Evolutionary conservation across 2,113 vertebrate genomes (phyloP).

Genomic region (Cheirogaleus medius): DNA sequence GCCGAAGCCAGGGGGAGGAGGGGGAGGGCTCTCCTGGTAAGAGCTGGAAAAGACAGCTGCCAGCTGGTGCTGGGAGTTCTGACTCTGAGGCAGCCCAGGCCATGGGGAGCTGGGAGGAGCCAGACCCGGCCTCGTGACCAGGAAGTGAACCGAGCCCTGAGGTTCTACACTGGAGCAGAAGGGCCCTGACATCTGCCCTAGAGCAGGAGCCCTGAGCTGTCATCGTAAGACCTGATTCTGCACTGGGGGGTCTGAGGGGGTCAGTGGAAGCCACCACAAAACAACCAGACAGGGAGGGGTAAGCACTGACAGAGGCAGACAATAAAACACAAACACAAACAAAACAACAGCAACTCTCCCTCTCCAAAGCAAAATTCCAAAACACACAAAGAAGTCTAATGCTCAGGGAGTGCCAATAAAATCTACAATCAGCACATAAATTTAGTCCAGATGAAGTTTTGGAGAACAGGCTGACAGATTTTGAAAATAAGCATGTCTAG

Average conservation of each 20-base stretch:
- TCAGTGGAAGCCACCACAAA: neutral
- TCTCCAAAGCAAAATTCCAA: conserved; percentile 52
- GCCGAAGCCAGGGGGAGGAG: neutral
- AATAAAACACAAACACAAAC: conserved; percentile 42
- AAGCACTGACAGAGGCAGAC: neutral
- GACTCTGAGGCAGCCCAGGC: neutral
- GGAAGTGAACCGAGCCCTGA: neutral
- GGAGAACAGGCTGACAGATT: conserved; percentile 50
- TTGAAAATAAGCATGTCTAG: conserved; percentile 62
- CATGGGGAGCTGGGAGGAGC: neutral
- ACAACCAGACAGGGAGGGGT: neutral
- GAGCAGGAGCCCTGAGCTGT: neutral
- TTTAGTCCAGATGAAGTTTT: conserved; percentile 63
- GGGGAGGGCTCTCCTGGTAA: neutral
- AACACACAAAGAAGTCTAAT: conserved; percentile 62
- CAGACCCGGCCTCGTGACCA: neutral
- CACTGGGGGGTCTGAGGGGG: neutral
- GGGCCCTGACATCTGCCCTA: neutral
- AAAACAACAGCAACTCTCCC: conserved; percentile 10
- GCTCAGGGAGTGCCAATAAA: conserved; percentile 37
- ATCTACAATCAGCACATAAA: conserved; percentile 64
- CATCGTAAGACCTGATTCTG: neutral
- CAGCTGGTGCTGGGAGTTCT: neutral
- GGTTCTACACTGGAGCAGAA: neutral
- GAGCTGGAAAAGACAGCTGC: neutral